A percentile compares a stretch with the other conserved stretches of the same genome.
phyloP scores from a whole-genome alignment of 2,113 vertebrate species.

The Heptranchias perlo region DNA sequence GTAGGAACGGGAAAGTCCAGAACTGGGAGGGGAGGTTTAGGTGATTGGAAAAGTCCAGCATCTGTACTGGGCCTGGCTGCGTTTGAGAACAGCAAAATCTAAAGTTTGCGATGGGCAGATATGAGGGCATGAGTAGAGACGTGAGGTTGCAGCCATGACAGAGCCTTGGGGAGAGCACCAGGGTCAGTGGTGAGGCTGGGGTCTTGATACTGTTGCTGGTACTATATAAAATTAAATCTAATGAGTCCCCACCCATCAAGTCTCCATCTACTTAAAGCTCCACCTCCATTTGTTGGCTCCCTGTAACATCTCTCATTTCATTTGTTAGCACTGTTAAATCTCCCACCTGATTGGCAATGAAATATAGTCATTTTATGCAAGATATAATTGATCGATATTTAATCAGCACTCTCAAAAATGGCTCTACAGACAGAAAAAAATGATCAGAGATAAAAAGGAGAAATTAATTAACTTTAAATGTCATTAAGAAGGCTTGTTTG shows the following conservation, averaged over 20 bases:
- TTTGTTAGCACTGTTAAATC: not conserved
- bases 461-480: slow-evolving; percentile 7
- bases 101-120: not conserved
- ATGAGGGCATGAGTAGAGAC: not conserved
- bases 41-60: not conserved
- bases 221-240: not conserved
- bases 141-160: not conserved
- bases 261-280: not conserved
- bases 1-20: not conserved
- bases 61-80: not conserved
- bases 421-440: not conserved
- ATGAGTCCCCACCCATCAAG: no score
- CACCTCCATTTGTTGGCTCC: not conserved
- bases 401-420: not conserved
- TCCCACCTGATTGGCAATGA: not conserved
- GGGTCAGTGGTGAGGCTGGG: not conserved
- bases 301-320: not conserved
- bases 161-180: not conserved
- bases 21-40: not conserved
- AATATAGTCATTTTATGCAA: not conserved
- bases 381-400: not conserved
- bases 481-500: not conserved
- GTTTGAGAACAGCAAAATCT: not conserved
- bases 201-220: not conserved
- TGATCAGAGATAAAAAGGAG: not conserved